Evolutionary conservation across 2,888 invertebrate genomes (phyloP), one percentile per base, ranked within the genome.

Genomic region (Drosophila cognata): DNA sequence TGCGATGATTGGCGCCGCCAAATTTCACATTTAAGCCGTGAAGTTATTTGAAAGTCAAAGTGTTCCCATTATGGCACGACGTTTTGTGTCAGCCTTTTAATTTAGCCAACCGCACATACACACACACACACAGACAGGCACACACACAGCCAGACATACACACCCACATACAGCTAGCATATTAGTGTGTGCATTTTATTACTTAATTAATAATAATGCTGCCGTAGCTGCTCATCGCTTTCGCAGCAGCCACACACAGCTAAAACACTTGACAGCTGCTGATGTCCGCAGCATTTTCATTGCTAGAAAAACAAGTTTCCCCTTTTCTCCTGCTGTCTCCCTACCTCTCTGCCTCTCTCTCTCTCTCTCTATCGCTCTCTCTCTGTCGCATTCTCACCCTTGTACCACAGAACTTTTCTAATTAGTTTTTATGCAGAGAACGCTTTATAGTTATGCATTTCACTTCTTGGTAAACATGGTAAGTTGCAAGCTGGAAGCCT

Each of bases 401-500:
- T 51, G n/a, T 43, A 11, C 81, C 77, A 71, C 83, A 84, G 82
- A 84, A 84, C 72, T 84, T 84, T 84, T 84, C 83, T 84, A 88
- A 88, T 84, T 84, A 88, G 88, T 84, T 84, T 84, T 88, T 85
- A 81, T 75, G 81, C 77, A 66, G 73, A 81, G 61, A 76, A 75
- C 86, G 84, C 80, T 88, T 85, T 83, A 85, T 85, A 83, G 88
- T 80, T 85, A 73, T 81, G 86, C 86, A 78, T 88, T 88, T 83
- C 66, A 76, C 57, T 76, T 76, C 82, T 83, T 73, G 72, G 69
- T 64, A 61, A 29, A 57, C 29, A 58, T 61, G 70, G 73, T 61
- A 67, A 81, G 84, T 71, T 55, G 68, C 62, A 63, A 53, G 61
- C 33, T 29, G 16, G 6, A 70, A 61, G 61, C 33, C 29, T 43